A percentile compares a stretch with the other conserved stretches of the same genome.
Evolutionary conservation across 2,113 vertebrate species (phyloP).

Genomic region (Grantiella picta): DNA sequence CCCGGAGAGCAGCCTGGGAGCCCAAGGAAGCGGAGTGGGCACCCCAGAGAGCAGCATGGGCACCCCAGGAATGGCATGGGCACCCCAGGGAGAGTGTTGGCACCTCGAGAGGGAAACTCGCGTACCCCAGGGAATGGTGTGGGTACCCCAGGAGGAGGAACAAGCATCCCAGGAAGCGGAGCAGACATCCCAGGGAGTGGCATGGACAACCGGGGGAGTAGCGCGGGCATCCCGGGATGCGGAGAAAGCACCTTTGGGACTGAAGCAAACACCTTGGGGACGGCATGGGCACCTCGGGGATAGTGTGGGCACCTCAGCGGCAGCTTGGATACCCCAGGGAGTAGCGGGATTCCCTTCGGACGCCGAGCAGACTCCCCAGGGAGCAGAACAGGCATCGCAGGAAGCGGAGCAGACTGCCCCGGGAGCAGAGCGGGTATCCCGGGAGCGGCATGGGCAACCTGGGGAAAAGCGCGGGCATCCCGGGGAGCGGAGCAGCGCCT

Average conservation of each 20-base stretch:
- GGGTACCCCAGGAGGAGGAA: not conserved
- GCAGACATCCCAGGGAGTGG: no score
- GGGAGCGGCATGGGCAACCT: not conserved
- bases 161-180: not conserved
- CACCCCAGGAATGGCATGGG: not conserved
- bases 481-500: not conserved
- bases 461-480: no score
- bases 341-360: no score
- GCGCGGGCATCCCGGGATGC: not conserved
- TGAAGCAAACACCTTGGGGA: no score
- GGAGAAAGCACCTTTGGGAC: not conserved
- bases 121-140: no score
- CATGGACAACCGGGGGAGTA: not conserved
- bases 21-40: no score
- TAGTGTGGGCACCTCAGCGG: accelerated
- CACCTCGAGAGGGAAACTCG: not conserved
- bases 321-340: not conserved
- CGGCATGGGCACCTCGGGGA: no score
- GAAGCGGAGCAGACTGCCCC: not conserved
- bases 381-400: not conserved
- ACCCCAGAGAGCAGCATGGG: not conserved
- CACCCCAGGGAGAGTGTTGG: not conserved
- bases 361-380: no score
- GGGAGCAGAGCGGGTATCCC: not conserved
- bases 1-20: not conserved